Evolutionary conservation across 2,888 invertebrate genomes (phyloP), one percentile per base, ranked within the genome.

Genomic region (Bruchidius siliquastri): DNA sequence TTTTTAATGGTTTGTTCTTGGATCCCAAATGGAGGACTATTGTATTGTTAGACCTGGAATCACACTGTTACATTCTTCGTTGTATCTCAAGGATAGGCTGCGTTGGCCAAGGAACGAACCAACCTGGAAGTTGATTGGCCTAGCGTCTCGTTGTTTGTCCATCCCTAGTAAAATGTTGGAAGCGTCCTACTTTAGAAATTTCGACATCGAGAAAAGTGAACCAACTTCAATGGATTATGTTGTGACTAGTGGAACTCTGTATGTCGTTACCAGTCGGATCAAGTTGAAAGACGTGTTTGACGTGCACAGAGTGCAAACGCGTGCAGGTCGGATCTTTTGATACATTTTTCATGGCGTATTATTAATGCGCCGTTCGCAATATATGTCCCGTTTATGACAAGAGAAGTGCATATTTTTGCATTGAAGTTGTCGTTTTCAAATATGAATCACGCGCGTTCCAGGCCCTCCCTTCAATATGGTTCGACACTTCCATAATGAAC

Each of bases 401-500:
- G 83, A 82, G 84, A 82, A 85, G 85, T 85, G 85, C 86, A 86
- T 86, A 86, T 86, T 86, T 86, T 84, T 85, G 83, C 85, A 85
- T 86, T 83, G 84, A 84, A 84, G 83, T 84, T 86, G 86, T 86
- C 85, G 85, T 84, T 83, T 83, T 81, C 80, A 82, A 84, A 85
- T 85, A 86, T 86, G 86, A 85, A 85, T 86, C 85, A 86, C 85
- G 84, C 83, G 84, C 83, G 85, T 86, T 84, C 26, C 3, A 26
- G 26, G 26, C 18, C 49, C 49, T 49, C 49, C 49, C 49, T 49
- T 49, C 85, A 84, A 85, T 85, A 85, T 84, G 83, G 84, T 85
- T 86, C 85, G 86, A 86, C 86, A 86, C 85, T 84, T 84, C 84
- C 83, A 85, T 86, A 85, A 86, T 86, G 86, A 86, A 86, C 84